Evolutionary conservation across 2,113 vertebrate species (phyloP).

Genomic region (Thamnaconus septentrionalis): DNA sequence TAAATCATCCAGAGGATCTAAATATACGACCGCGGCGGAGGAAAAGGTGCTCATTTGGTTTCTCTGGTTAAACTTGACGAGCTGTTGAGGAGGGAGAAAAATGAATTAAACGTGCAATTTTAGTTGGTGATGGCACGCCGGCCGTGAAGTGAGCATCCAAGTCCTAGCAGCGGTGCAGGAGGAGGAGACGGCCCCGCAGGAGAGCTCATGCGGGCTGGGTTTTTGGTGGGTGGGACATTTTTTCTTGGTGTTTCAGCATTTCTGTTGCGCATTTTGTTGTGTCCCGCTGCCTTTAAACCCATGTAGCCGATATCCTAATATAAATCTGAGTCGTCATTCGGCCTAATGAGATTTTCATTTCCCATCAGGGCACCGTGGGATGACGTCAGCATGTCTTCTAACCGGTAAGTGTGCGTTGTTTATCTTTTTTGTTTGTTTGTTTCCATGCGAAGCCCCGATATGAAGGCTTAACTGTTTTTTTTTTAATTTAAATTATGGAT

Average conservation of each 20-base stretch:
- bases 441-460: background rate
- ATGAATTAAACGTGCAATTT: background rate
- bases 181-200: background rate
- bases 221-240: background rate
- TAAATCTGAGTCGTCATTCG: background rate
- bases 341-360: background rate
- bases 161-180: background rate
- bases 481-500: background rate
- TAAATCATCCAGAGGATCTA: background rate
- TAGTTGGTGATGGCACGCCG: background rate
- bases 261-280: background rate
- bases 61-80: too few species aligned
- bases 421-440: background rate
- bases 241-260: background rate
- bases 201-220: background rate
- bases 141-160: background rate
- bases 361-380: background rate
- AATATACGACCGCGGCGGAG: background rate
- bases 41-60: background rate
- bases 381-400: conserved; percentile 1
- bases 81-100: background rate
- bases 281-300: background rate
- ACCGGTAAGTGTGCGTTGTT: conserved; percentile 21
- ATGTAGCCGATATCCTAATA: background rate
- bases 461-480: conserved; percentile 1